Evolutionary conservation across 2,113 vertebrate species (phyloP).

Genomic region (Sorex araneus): DNA sequence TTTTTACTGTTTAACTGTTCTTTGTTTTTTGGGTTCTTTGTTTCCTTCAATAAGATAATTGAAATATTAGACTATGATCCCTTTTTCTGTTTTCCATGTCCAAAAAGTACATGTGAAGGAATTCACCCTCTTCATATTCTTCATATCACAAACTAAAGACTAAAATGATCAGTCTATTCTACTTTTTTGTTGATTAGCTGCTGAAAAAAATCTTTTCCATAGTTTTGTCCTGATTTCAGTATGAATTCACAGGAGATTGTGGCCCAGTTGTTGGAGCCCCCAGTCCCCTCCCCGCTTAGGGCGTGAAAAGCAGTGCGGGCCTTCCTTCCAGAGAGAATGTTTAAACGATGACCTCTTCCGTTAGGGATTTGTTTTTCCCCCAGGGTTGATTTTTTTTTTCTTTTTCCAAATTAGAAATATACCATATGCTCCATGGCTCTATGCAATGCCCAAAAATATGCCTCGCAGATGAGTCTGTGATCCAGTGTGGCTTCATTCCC

Average conservation of each 20-base stretch:
- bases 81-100: constrained; percentile 36
- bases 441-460: constrained; percentile 81
- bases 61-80: constrained; percentile 68
- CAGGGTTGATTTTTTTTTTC: constrained; percentile 36
- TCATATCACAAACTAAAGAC: constrained; percentile 81
- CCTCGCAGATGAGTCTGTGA: constrained; percentile 82
- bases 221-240: constrained; percentile 71
- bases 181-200: constrained; percentile 72
- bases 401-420: constrained; percentile 76
- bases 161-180: constrained; percentile 66
- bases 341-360: constrained; percentile 61
- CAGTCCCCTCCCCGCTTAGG: constrained; percentile 58
- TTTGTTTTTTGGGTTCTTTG: constrained; percentile 67
- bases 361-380: constrained; percentile 73
- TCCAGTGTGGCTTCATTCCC: constrained; percentile 65
- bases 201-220: constrained; percentile 41
- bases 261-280: constrained; percentile 63
- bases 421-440: constrained; percentile 48
- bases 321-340: constrained; percentile 59
- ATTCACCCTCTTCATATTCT: constrained; percentile 72
- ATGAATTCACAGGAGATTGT: constrained; percentile 70
- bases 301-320: constrained; percentile 72
- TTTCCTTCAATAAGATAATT: constrained; percentile 66
- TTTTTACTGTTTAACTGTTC: constrained; percentile 60
- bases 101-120: constrained; percentile 68